Base-by-base conservation (phyloP, 2,113 vertebrate species). In the Xiphophorus maculatus region DNA sequence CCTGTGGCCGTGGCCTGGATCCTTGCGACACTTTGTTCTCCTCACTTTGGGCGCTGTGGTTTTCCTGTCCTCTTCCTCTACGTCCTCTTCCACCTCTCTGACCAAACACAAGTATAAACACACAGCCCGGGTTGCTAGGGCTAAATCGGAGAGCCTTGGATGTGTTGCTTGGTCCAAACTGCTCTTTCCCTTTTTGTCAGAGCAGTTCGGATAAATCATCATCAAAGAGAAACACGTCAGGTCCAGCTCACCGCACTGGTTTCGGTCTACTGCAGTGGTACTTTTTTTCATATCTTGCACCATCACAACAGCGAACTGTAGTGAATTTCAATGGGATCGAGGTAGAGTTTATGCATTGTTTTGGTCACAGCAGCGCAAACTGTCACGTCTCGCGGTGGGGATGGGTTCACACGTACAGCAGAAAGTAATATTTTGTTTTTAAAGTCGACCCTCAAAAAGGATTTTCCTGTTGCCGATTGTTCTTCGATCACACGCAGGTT, bases 61-160 rank as follows among this genome's bases (percentile, higher is more conserved):
- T 92, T 88, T 85, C 88, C 89, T 93, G 90, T 92, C 89, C 89
- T 90, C 84, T 89, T 87, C 84, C 91, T 87, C 75, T 66, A 63
- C 19, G 79, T 89, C 73, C 71, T 82, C 61, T 73, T 74, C 76
- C 64, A 88, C 87, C 87, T 86, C 82, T 80, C 51, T 80, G 76
- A 78, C 84, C 79, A 42, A 63, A 66, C 76, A 78, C 69, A 74
- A 40, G 71, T 63, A 72, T 67, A 90, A 78, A 82, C 67, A 80
- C 5, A 73, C 4, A 63, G 74, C 25, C 63, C 5, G 51, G 66
- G 32, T 30, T 54, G 77, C 85, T 69, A 83, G 35, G 60, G 68
- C 75, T 84, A 79, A 84, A 86, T 87, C 79, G 44, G 73, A 29
- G 71, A 67, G 15, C 7, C 68, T 42, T 69, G 37, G 81, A 82